These are phyloP conservation scores for Rhinichthys klamathensis DNA, from an alignment of 2,113 vertebrate species.

Conservation along the genomic window DNA sequence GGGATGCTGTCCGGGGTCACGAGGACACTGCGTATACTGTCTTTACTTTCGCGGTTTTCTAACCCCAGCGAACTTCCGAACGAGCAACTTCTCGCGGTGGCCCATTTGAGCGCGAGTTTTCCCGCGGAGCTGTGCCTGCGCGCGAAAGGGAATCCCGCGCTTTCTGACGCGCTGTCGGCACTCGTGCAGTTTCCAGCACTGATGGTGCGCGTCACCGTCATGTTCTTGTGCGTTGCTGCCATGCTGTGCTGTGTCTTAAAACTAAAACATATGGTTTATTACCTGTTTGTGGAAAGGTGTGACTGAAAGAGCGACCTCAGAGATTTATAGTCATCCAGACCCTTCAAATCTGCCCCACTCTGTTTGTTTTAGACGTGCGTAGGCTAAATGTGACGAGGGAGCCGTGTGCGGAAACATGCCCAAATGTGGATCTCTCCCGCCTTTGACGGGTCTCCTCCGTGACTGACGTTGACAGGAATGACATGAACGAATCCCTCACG, in stretches of 20 bases:
- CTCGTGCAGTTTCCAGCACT: conserved; percentile 62
- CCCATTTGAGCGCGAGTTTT: conserved; percentile 67
- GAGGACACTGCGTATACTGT: conserved; percentile 67
- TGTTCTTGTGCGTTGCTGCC: conserved; percentile 59
- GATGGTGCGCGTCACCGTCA: conserved; percentile 65
- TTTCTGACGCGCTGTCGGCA: conserved; percentile 6
- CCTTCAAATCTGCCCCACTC: conserved; percentile 20
- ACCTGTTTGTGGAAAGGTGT: neutral
- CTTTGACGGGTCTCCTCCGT: neutral
- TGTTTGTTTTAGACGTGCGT: conserved; percentile 51
- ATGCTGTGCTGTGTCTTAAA: conserved; percentile 9
- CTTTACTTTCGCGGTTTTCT: conserved; percentile 63
- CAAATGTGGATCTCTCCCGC: conserved; percentile 56
- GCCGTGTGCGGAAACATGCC: conserved; percentile 55
- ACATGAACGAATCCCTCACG: neutral
- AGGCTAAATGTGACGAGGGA: conserved; percentile 58
- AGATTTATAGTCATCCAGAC: neutral
- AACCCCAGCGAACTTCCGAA: conserved; percentile 62
- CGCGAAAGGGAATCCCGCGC: conserved; percentile 40
- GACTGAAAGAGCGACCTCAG: neutral
- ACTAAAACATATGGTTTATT: neutral
- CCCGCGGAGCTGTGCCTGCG: conserved; percentile 69
- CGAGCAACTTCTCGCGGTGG: conserved; percentile 58
- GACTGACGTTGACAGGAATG: neutral
- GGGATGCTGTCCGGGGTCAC: conserved; percentile 77